phyloP scores from a whole-genome alignment of 2,113 vertebrate genomes.

The Mionectes macconnelli region DNA sequence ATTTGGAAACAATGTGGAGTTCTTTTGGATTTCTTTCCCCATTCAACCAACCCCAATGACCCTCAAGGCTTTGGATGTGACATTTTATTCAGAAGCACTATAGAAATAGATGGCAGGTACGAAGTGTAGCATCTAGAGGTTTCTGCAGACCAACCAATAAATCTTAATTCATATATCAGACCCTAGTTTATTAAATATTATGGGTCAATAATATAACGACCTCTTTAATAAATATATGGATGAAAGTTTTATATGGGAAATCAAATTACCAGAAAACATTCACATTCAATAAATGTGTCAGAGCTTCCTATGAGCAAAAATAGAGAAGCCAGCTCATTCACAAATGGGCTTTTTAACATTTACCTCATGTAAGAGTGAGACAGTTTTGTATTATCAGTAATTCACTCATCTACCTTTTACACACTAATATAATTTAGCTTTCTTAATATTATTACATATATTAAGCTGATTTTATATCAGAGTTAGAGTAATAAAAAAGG shows the following conservation, averaged over 20 bases:
- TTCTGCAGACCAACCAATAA: not conserved
- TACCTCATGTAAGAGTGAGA: not conserved
- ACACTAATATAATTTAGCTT: not conserved
- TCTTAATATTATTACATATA: not conserved
- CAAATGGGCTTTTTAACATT: not conserved
- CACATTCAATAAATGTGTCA: not conserved
- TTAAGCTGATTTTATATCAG: not conserved
- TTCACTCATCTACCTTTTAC: not conserved
- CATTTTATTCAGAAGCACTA: not conserved
- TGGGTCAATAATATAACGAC: not conserved
- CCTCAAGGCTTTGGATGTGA: not conserved
- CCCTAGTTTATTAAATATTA: not conserved
- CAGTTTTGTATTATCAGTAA: not conserved
- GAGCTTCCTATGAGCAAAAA: not conserved
- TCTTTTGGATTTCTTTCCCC: not conserved
- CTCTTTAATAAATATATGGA: not conserved
- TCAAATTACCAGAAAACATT: not conserved
- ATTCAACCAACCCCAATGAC: not conserved
- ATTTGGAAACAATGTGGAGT: not conserved
- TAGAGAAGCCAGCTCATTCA: not conserved
- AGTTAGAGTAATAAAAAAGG: not conserved
- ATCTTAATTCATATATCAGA: not conserved
- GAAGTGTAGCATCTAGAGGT: not conserved
- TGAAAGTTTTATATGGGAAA: not conserved
- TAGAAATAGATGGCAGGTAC: not conserved